These are phyloP conservation scores for Morphnarchus princeps DNA, from an alignment of 2,113 vertebrate species.

Conservation along the genomic window DNA sequence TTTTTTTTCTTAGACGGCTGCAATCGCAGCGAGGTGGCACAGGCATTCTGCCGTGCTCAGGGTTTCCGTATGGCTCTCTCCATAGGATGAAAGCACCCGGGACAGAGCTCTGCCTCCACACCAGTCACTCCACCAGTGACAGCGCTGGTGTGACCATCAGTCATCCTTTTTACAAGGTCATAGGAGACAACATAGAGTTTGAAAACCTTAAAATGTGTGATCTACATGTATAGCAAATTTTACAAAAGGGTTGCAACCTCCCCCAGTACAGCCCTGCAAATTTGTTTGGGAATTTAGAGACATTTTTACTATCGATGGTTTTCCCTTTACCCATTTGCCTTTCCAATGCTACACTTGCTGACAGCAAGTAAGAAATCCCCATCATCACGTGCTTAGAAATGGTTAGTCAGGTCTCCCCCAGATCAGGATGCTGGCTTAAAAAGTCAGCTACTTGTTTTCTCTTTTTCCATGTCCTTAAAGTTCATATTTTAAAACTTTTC, in stretches of 20 bases:
- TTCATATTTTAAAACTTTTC: background rate
- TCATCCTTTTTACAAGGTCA: background rate
- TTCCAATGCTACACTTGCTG: background rate
- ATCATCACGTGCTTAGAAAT: background rate
- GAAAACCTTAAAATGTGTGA: background rate
- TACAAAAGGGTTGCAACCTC: background rate
- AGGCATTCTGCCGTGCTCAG: rapidly evolving
- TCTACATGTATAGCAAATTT: background rate
- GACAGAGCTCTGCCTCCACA: background rate
- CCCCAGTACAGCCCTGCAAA: background rate
- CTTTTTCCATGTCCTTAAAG: background rate
- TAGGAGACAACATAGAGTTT: no score
- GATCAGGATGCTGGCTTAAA: background rate
- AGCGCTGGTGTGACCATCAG: rapidly evolving
- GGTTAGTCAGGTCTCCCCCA: background rate
- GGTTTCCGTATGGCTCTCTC: rapidly evolving
- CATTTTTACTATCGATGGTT: background rate
- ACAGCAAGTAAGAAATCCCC: background rate
- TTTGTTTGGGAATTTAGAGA: background rate
- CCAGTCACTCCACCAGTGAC: rapidly evolving
- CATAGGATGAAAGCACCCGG: background rate
- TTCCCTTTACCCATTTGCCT: background rate
- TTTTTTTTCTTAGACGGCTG: background rate
- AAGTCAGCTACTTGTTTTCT: background rate
- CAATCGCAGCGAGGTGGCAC: background rate